Percentiles rank a stretch among this genome's conserved stretches.
phyloP scores from a whole-genome alignment of 2,797 vertebrate genomes.

The Amblyopsis hoosieri region DNA sequence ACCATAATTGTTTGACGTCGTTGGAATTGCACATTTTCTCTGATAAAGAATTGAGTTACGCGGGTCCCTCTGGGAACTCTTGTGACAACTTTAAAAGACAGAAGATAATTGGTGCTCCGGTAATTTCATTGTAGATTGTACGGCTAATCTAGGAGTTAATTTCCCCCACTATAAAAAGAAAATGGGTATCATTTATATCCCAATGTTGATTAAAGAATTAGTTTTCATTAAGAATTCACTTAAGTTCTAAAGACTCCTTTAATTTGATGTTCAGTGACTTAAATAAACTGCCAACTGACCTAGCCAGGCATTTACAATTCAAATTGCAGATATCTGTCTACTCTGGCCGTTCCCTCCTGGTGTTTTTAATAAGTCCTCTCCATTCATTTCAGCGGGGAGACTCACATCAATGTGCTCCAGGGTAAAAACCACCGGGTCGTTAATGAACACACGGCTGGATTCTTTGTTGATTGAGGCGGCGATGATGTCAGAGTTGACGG shows the following conservation, averaged over 20 bases:
- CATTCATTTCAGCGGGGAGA: constrained; percentile 69
- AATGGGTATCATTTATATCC: constrained; percentile 93
- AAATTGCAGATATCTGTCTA: constrained; percentile 78
- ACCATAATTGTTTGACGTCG: constrained; percentile 80
- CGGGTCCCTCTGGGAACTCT: constrained; percentile 75
- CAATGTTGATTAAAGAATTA: constrained; percentile 98
- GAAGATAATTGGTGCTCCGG: constrained; percentile 83
- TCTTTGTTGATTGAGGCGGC: constrained; percentile 98
- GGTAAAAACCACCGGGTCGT: constrained; percentile 95
- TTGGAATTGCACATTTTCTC: constrained; percentile 78
- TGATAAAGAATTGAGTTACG: constrained; percentile 77
- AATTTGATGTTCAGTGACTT: constrained; percentile 96
- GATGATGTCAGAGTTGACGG: constrained; percentile 96
- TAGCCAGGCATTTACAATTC: constrained; percentile 85
- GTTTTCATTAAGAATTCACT: constrained; percentile 99
- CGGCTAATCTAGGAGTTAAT: constrained; percentile 93
- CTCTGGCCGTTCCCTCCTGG: constrained; percentile 68
- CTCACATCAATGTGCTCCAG: constrained; percentile 97
- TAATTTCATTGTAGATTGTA: constrained; percentile 84
- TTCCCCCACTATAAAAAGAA: constrained; percentile 88
- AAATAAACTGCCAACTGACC: constrained; percentile 91
- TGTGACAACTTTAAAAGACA: constrained; percentile 80
- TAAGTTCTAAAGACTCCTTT: constrained; percentile 94
- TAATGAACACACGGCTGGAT: constrained; percentile 96
- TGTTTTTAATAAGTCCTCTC: constrained; percentile 74